These are phyloP conservation scores for Globodera rostochiensis DNA, from an alignment of 1,140 invertebrate species.

Conservation along the genomic window DNA sequence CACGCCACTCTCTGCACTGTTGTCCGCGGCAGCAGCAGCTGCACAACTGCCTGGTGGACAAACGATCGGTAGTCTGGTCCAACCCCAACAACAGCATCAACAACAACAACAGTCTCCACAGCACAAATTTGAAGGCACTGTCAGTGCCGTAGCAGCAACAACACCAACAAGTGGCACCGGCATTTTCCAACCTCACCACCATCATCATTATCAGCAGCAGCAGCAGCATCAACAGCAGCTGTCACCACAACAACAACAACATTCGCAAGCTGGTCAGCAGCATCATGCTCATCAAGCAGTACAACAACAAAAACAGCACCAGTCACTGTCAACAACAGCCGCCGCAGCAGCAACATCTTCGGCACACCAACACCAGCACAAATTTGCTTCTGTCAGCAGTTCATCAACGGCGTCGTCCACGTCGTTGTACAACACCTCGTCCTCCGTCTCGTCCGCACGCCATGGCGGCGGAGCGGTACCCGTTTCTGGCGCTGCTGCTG, in stretches of 20 bases:
- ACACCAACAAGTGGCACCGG: too few relatives aligned
- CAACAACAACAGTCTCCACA: neutral
- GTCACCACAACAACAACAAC: constrained; percentile 2
- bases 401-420: too few relatives aligned
- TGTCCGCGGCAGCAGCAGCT: neutral
- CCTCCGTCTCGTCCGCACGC: neutral
- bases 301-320: constrained; percentile 1
- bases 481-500: neutral
- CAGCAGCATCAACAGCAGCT: neutral
- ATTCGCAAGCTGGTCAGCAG: neutral
- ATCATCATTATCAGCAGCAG: too few relatives aligned
- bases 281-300: neutral
- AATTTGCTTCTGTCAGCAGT: neutral
- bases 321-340: neutral
- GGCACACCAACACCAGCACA: neutral
- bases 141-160: too few relatives aligned
- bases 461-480: neutral
- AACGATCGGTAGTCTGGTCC: neutral
- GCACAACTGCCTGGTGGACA: neutral
- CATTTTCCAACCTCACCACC: too few relatives aligned
- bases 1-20: constrained; percentile 4
- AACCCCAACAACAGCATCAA: neutral
- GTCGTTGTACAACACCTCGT: neutral
- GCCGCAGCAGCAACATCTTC: neutral
- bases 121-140: too few relatives aligned